Base-by-base conservation (phyloP, 2,797 vertebrate species). In the Liparis tanakae region DNA sequence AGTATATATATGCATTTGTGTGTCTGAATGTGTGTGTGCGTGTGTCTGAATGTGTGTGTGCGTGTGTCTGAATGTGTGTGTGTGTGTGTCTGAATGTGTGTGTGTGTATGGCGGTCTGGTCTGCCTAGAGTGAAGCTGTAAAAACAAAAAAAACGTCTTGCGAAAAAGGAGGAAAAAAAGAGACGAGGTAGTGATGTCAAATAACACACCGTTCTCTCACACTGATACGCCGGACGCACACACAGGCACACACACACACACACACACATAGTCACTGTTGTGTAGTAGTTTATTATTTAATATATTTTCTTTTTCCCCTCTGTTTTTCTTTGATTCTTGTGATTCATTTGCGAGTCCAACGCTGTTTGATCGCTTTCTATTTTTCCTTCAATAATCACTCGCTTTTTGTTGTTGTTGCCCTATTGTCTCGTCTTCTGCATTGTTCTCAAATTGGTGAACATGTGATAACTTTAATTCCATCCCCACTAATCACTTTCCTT, bases 101-200 rank as follows among this genome's bases (percentile, higher is more conserved):
- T 30, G 25, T 74, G 81, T 79, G 75, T 78, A 71, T 62, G 83
- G 72, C 39, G 70, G 86, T 85, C 76, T 86, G 88, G 80, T 82
- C 83, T 79, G 86, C 76, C 76, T 77, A 74, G 76, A 85, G 83
- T 83, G 85, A 92, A 91, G 89, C 90, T 92, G 90, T 88, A 81
- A 89, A 92, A 92, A 92, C 88, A 93, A 86, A 30, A 86, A 30
- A 87, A 87, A 59, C 6, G 56, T 86, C 73, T 80, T 85, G 77
- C 82, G 77, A 67, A 77, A 77, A 70, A 66, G 37, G 48, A 73
- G 37, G 50, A 13, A 53, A 53, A 80, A 83, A 81, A 72, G 61
- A 64, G 36, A 67, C 70, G 22, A 70, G 77, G 39, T 58, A 60
- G 70, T 79, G 80, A 90, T 87, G 80, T 87, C 80, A 89, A 76